A percentile compares a stretch with the other conserved stretches of the same genome.
Conservation (phyloP, 2,888 invertebrate species). For the Linyphia triangularis region DNA sequence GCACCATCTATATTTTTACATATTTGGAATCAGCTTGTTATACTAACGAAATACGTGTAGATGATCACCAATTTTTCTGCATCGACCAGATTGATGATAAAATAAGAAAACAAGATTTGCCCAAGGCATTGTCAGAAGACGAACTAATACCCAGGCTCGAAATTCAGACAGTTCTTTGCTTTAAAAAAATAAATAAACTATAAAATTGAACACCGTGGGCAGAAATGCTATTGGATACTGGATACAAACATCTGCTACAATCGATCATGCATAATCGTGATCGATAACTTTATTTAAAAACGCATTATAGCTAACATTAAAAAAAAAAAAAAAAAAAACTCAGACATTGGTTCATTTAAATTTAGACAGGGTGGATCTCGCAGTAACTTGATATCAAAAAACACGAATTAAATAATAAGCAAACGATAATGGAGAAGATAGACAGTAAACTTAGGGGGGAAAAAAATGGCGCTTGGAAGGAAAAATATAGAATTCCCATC, state of each 20-base stretch:
- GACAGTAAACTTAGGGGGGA: neutral
- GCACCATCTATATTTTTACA: too few species aligned
- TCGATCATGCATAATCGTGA: neutral
- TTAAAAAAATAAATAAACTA: neutral
- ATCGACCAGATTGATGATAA: too few species aligned
- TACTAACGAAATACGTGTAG: too few species aligned
- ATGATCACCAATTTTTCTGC: too few species aligned
- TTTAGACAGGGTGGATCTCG: neutral
- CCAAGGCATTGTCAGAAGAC: neutral
- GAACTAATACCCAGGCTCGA: neutral
- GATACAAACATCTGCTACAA: neutral
- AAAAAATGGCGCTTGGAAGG: neutral
- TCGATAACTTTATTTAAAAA: slow-evolving; percentile 3
- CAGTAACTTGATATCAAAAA: neutral
- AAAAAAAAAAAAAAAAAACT: neutral
- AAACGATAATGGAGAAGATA: neutral
- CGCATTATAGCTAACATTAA: neutral
- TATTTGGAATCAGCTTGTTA: too few species aligned
- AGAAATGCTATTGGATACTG: neutral
- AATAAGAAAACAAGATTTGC: neutral
- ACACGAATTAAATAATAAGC: neutral
- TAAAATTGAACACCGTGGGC: too few species aligned
- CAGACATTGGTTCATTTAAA: slow-evolving; percentile 6
- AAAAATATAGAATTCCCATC: slow-evolving; percentile 22
- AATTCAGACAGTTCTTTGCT: neutral